A percentile compares a stretch with the other conserved stretches of the same genome.
Conservation (phyloP, 2,113 vertebrate genomes). For the Oncorhynchus masou region DNA sequence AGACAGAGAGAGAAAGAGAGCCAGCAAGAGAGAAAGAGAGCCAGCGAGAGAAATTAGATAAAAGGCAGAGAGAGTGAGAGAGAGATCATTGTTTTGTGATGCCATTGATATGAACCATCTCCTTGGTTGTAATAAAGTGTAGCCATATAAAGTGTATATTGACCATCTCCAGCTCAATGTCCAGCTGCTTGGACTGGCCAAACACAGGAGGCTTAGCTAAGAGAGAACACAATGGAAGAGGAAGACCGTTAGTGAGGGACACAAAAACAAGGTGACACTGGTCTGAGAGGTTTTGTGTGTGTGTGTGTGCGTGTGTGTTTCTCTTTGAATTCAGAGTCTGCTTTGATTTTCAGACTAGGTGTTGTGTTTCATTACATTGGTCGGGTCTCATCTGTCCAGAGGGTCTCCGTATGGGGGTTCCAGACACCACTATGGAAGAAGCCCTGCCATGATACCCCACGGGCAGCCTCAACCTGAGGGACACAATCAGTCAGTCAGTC, state of each 20-base stretch:
- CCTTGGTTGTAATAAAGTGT: background rate
- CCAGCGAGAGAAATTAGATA: background rate
- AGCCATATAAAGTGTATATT: constrained; percentile 31
- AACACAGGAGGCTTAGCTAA: constrained; percentile 86
- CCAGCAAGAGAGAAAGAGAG: constrained; percentile 8
- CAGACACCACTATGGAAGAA: constrained; percentile 88
- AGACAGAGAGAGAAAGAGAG: background rate
- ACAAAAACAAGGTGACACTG: background rate
- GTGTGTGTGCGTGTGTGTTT: background rate
- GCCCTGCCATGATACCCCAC: constrained; percentile 93
- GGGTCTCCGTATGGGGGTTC: constrained; percentile 85
- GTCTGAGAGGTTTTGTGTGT: background rate
- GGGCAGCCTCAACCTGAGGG: constrained; percentile 85
- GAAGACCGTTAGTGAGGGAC: constrained; percentile 1
- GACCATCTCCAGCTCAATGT: constrained; percentile 96
- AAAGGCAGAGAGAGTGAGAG: background rate
- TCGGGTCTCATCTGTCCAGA: constrained; percentile 86
- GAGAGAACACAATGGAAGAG: constrained; percentile 24
- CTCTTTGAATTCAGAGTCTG: background rate
- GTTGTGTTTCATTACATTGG: constrained; percentile 74
- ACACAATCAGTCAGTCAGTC: constrained; percentile 2
- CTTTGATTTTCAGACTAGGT: background rate
- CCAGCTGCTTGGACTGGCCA: constrained; percentile 84
- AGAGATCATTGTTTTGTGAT: background rate
- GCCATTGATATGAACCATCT: background rate